phyloP scores from a whole-genome alignment of 2,797 vertebrate genomes.

The Gambelia wislizenii region DNA sequence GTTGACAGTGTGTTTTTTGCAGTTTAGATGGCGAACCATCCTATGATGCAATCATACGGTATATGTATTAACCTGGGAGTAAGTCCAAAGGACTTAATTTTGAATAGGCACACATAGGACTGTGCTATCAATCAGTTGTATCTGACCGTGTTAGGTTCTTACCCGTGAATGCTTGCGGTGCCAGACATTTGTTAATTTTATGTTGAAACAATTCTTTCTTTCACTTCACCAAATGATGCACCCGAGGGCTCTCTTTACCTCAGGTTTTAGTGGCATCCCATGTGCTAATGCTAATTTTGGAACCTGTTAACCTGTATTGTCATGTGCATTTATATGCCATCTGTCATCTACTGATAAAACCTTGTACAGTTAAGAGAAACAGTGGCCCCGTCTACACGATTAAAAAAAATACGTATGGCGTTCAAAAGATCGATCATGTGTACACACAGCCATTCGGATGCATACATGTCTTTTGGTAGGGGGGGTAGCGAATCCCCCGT shows the following conservation, averaged over 20 bases:
- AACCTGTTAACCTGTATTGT: background rate
- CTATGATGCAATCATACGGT: too few species aligned
- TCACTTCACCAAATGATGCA: background rate
- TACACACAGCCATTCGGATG: too few species aligned
- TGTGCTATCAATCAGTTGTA: background rate
- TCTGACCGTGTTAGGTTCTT: background rate
- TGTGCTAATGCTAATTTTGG: background rate
- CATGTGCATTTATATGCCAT: background rate
- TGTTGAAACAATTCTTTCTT: background rate
- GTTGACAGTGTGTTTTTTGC: background rate
- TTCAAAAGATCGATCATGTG: too few species aligned
- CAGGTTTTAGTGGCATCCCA: background rate
- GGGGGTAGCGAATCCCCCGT: too few species aligned
- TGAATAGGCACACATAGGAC: background rate
- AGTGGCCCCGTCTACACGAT: too few species aligned
- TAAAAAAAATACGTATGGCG: too few species aligned
- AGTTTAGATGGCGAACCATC: background rate
- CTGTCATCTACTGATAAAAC: slow-evolving; percentile 1
- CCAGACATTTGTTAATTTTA: background rate
- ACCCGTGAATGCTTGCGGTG: background rate
- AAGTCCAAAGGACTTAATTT: background rate
- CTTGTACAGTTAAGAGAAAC: background rate
- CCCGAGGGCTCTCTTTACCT: background rate
- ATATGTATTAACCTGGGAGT: background rate
- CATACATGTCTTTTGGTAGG: too few species aligned